These are phyloP conservation scores for Epistrophella euchroma DNA, from an alignment of 2,888 invertebrate genomes.

Conservation along the genomic window DNA sequence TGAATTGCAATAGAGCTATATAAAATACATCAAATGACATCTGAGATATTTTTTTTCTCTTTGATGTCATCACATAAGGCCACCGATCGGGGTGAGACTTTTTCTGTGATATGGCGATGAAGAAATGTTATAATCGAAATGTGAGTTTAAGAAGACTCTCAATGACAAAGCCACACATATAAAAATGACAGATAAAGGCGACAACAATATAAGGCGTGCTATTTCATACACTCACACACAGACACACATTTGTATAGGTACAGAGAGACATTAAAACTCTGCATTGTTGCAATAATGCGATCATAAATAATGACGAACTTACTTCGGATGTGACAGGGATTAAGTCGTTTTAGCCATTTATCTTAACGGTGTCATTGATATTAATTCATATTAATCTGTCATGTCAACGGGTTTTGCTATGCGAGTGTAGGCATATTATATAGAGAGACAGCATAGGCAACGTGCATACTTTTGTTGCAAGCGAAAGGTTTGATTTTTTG, in stretches of 20 bases:
- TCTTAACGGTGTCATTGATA: slow-evolving; percentile 72
- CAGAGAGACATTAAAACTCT: background rate
- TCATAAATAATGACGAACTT: slow-evolving; percentile 73
- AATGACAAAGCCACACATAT: slow-evolving; percentile 41
- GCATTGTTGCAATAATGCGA: slow-evolving; percentile 58
- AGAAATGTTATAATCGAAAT: slow-evolving; percentile 30
- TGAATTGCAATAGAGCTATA: slow-evolving; percentile 38
- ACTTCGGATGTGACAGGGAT: slow-evolving; percentile 71
- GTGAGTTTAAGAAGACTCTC: slow-evolving; percentile 39
- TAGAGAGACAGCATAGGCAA: background rate
- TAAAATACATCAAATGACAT: slow-evolving; percentile 29
- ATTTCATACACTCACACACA: slow-evolving; percentile 15
- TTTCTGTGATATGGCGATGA: slow-evolving; percentile 7
- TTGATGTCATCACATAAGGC: slow-evolving; percentile 22
- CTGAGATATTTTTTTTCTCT: slow-evolving; percentile 17
- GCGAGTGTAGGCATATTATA: background rate
- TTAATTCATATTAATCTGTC: slow-evolving; percentile 74
- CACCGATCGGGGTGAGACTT: slow-evolving; percentile 41
- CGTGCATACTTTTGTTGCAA: background rate
- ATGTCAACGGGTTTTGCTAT: slow-evolving; percentile 57
- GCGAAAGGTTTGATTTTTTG: background rate
- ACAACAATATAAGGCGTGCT: slow-evolving; percentile 38
- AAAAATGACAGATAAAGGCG: slow-evolving; percentile 39
- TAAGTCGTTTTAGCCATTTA: slow-evolving; percentile 72
- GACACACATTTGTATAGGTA: too few relatives aligned